Evolutionary conservation across 2,797 vertebrate genomes (phyloP).

Genomic region (Thripadectes ignobilis): DNA sequence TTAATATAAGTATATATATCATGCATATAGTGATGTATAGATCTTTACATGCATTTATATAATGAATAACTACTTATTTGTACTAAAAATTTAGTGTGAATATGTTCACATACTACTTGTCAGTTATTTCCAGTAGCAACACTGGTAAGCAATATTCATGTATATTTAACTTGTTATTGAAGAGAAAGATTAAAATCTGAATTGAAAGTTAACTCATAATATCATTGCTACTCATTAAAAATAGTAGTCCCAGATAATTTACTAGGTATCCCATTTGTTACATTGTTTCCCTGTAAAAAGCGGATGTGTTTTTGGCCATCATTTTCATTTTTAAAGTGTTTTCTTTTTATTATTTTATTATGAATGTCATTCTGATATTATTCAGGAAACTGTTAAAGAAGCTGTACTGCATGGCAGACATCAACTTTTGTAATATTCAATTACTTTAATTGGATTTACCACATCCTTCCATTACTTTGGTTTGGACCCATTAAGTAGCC

Average conservation of each 20-base stretch:
- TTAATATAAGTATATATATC: background rate
- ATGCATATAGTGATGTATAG: background rate
- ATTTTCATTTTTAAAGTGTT: background rate
- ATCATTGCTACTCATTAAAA: background rate
- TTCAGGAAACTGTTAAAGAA: background rate
- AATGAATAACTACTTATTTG: background rate
- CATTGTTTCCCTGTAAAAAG: background rate
- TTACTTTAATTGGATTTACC: background rate
- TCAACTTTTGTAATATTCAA: background rate
- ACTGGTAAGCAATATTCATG: background rate
- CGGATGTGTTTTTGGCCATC: background rate
- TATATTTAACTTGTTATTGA: background rate
- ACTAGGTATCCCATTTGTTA: background rate
- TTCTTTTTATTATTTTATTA: background rate
- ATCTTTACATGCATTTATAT: background rate
- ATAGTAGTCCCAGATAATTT: background rate
- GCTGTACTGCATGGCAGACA: background rate
- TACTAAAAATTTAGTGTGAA: background rate
- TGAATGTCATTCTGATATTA: background rate
- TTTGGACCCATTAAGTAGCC: background rate
- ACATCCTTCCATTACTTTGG: background rate
- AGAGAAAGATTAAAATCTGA: background rate
- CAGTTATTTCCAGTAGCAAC: background rate
- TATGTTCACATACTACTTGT: background rate
- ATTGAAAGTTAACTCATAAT: background rate